Percentiles rank a stretch among this genome's conserved stretches.
phyloP scores from a whole-genome alignment of 2,797 vertebrate genomes.

The Hybognathus amarus region DNA sequence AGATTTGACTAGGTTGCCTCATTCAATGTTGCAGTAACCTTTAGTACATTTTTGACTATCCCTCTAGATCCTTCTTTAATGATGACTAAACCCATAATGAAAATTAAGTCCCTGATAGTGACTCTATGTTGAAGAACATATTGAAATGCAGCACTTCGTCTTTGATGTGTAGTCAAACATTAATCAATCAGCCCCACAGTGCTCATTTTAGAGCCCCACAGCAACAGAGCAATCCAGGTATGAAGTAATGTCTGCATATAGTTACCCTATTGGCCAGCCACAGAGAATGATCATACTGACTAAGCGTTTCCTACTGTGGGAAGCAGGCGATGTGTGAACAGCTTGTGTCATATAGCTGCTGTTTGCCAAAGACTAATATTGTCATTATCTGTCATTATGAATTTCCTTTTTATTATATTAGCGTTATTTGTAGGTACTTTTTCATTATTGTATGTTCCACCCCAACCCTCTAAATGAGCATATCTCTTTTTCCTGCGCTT shows the following conservation, averaged over 20 bases:
- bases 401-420: slow-evolving; percentile 19
- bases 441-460: slow-evolving; percentile 35
- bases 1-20: slow-evolving; percentile 12
- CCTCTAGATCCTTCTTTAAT: slow-evolving; percentile 9
- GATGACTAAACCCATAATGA: too few relatives aligned
- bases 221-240: slow-evolving; percentile 54
- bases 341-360: slow-evolving; percentile 49
- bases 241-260: slow-evolving; percentile 52
- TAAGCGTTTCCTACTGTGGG: slow-evolving; percentile 56
- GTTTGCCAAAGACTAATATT: slow-evolving; percentile 41
- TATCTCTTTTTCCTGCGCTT: not conserved
- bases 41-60: not conserved
- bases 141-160: not conserved
- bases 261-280: slow-evolving; percentile 48
- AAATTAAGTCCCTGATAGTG: not conserved
- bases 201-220: slow-evolving; percentile 53
- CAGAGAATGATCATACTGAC: slow-evolving; percentile 51
- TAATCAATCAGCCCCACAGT: slow-evolving; percentile 53
- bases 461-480: slow-evolving; percentile 36
- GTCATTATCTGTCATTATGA: slow-evolving; percentile 48
- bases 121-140: not conserved
- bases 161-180: slow-evolving; percentile 60
- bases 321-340: slow-evolving; percentile 41
- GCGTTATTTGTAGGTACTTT: slow-evolving; percentile 24
- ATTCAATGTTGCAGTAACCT: not conserved